Conservation (phyloP, 2,113 vertebrate species). For the Barnardius zonarius region DNA sequence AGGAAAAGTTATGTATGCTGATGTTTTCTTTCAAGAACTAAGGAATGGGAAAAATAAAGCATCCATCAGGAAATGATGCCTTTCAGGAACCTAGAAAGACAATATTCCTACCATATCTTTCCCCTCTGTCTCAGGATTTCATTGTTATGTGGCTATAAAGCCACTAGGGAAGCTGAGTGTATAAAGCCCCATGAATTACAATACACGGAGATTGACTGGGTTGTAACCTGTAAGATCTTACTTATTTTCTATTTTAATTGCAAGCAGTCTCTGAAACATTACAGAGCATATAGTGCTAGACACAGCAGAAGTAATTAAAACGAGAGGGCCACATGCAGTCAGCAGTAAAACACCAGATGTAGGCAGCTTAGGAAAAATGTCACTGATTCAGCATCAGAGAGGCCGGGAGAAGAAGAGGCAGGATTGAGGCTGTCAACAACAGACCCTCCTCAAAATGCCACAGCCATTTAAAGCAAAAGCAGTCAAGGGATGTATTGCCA, state of each 20-base stretch:
- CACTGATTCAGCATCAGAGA: slow-evolving; percentile 57
- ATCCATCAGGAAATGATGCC: not conserved
- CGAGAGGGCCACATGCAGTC: slow-evolving; percentile 64
- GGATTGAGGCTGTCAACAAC: not conserved
- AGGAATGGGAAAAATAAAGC: not conserved
- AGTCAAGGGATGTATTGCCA: not conserved
- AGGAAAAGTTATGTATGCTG: not conserved
- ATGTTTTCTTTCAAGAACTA: not conserved
- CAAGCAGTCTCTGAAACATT: slow-evolving; percentile 70
- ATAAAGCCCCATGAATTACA: slow-evolving; percentile 5
- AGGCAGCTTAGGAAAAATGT: slow-evolving; percentile 67
- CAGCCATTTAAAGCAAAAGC: not conserved
- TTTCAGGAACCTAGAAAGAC: not conserved
- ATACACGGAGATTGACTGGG: not conserved
- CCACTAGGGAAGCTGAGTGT: slow-evolving; percentile 16
- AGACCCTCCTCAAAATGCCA: not conserved
- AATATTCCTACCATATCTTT: not conserved
- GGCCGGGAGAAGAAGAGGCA: not conserved
- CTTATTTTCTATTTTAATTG: slow-evolving; percentile 76
- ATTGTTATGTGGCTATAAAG: not conserved
- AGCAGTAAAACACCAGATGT: slow-evolving; percentile 69
- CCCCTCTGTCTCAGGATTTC: not conserved
- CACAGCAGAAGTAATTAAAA: slow-evolving; percentile 76
- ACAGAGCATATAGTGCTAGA: slow-evolving; percentile 65
- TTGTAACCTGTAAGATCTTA: slow-evolving; percentile 63